Percentiles rank a stretch among this genome's conserved stretches.
Conservation (phyloP, 2,113 vertebrate genomes). For the Gymnarchus niloticus region DNA sequence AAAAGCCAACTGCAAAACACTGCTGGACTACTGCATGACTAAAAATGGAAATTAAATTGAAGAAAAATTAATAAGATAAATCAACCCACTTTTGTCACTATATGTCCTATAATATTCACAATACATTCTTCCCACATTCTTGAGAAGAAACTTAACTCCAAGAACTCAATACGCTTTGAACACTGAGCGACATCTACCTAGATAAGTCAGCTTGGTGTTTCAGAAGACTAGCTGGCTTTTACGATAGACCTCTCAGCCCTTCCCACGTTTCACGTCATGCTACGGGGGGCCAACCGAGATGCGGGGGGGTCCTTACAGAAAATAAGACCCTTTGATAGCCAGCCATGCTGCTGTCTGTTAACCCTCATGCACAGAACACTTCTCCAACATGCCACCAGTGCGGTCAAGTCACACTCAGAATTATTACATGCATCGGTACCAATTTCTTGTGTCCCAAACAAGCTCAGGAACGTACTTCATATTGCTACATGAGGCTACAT, state of each 20-base stretch:
- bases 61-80: not conserved
- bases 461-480: not conserved
- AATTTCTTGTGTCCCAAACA: not conserved
- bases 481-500: constrained; percentile 14
- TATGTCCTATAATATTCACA: not conserved
- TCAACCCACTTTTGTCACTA: not conserved
- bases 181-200: not conserved
- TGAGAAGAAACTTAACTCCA: not conserved
- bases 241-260: not conserved
- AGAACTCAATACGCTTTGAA: not conserved
- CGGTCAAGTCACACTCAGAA: not conserved
- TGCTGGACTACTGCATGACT: not conserved
- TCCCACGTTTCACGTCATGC: not conserved
- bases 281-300: not conserved
- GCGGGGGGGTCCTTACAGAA: not conserved
- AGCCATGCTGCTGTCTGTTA: not conserved
- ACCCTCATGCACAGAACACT: not conserved
- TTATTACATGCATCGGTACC: constrained; percentile 15
- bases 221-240: not conserved
- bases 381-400: not conserved
- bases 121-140: not conserved
- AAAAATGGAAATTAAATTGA: not conserved
- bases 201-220: not conserved
- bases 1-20: constrained; percentile 6
- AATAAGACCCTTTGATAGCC: not conserved